Percentiles rank a stretch among this genome's conserved stretches.
Conservation (phyloP, 2,797 vertebrate species). For the Chrysocyon brachyurus region DNA sequence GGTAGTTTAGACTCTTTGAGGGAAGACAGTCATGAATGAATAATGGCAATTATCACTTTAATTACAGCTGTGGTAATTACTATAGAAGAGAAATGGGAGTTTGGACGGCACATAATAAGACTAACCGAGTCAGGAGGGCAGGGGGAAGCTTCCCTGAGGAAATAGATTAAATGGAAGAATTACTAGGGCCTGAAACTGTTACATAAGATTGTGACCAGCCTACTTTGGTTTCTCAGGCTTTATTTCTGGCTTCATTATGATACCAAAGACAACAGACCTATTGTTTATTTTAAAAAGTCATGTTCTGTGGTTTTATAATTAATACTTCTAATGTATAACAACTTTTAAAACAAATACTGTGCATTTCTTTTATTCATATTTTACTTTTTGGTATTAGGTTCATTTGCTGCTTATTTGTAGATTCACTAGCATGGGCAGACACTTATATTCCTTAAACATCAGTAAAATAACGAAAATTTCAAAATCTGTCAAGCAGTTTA, state of each 20-base stretch:
- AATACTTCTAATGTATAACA: not conserved
- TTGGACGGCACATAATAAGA: not conserved
- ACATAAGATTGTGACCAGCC: not conserved
- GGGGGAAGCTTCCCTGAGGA: not conserved
- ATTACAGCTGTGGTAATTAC: not conserved
- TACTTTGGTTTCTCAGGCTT: not conserved
- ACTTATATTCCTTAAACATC: constrained; percentile 11
- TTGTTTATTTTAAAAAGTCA: not conserved
- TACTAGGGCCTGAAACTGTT: not conserved
- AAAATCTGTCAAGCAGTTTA: not conserved
- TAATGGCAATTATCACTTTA: not conserved
- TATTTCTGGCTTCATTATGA: constrained; percentile 10
- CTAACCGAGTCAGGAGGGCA: too few species aligned
- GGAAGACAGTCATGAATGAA: not conserved
- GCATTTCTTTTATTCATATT: not conserved
- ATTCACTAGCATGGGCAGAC: not conserved
- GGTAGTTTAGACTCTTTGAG: not conserved
- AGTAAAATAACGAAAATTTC: not conserved
- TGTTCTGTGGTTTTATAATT: not conserved
- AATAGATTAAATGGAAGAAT: not conserved
- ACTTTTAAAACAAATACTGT: not conserved
- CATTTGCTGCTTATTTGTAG: not conserved
- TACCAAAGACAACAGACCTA: not conserved
- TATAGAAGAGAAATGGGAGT: not conserved
- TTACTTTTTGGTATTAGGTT: not conserved